Conservation (phyloP, 2,888 invertebrate species). For the Homarus gammarus region DNA sequence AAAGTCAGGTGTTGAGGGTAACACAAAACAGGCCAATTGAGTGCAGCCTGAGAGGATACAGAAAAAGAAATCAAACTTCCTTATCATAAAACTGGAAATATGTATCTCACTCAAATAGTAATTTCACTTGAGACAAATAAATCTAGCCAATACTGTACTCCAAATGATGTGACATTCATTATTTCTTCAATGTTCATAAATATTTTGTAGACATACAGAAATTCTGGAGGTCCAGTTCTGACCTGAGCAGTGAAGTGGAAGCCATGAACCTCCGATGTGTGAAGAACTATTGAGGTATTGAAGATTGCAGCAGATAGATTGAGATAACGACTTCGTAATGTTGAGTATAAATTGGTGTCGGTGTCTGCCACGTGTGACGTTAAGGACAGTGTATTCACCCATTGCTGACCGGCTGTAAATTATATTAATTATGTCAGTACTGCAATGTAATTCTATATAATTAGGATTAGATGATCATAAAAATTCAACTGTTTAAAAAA, state of each 20-base stretch:
- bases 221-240: constrained; percentile 76
- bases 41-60: constrained; percentile 55
- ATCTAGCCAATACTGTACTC: no score
- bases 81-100: neutral
- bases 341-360: constrained; percentile 85
- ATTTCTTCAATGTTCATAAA: no score
- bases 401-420: constrained; percentile 83
- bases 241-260: constrained; percentile 85
- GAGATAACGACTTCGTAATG: constrained; percentile 83
- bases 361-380: constrained; percentile 85
- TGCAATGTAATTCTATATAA: neutral
- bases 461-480: neutral
- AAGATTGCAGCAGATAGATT: constrained; percentile 81
- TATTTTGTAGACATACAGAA: neutral
- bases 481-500: no score
- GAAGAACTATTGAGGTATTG: constrained; percentile 87
- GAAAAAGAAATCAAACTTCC: no score
- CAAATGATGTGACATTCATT: no score
- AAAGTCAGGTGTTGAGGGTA: constrained; percentile 82
- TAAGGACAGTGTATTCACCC: constrained; percentile 84
- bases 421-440: neutral
- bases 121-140: no score
- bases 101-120: neutral
- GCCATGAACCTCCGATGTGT: constrained; percentile 86
- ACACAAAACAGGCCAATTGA: constrained; percentile 69